These are phyloP conservation scores for Ammospiza maritima DNA, from an alignment of 2,797 vertebrate species.

Conservation along the genomic window DNA sequence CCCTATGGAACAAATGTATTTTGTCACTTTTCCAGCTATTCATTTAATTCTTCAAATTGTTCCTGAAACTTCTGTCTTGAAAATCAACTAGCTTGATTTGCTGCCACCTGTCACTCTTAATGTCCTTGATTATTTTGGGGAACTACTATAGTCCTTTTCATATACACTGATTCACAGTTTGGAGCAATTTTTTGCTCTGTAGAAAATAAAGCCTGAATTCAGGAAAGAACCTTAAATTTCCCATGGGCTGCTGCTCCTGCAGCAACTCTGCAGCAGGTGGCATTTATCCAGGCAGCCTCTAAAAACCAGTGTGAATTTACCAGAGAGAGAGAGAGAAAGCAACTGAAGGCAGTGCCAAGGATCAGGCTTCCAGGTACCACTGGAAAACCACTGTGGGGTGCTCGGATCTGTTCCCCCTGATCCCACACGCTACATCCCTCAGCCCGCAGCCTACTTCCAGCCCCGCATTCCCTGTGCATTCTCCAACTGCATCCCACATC, in stretches of 20 bases:
- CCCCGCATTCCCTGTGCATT: too few relatives aligned
- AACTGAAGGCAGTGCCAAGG: accelerated
- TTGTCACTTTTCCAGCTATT: background rate
- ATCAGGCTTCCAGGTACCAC: background rate
- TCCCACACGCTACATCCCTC: accelerated
- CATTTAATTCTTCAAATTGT: background rate
- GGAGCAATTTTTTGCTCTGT: background rate
- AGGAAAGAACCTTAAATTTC: background rate
- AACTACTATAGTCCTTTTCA: background rate
- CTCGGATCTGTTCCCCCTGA: accelerated
- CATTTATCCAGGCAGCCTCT: background rate
- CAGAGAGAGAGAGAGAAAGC: too few relatives aligned
- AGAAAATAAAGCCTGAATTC: background rate
- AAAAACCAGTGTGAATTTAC: accelerated
- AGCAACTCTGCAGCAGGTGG: accelerated
- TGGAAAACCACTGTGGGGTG: accelerated
- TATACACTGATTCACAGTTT: accelerated
- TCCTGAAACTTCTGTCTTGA: background rate
- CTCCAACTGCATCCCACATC: too few relatives aligned
- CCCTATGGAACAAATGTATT: background rate
- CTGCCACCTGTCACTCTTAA: background rate
- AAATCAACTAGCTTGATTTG: background rate
- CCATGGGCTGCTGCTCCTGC: background rate
- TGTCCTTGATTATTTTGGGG: background rate
- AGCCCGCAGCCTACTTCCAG: too few relatives aligned